These are phyloP conservation scores for Xenopus laevis DNA, from an alignment of 2,113 vertebrate genomes.

Conservation along the genomic window DNA sequence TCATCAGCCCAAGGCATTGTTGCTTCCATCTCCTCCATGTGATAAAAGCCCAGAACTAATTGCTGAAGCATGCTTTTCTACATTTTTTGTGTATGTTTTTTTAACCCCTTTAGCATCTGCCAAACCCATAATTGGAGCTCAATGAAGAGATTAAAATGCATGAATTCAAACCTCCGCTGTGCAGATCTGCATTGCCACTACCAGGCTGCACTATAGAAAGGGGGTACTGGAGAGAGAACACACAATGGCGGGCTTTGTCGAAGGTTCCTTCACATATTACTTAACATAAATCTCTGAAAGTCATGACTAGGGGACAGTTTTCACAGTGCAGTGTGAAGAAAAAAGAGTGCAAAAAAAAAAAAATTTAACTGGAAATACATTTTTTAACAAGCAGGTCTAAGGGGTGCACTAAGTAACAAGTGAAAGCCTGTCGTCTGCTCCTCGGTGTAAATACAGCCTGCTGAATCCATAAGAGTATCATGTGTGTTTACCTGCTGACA, in stretches of 20 bases:
- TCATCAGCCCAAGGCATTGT: constrained; percentile 36
- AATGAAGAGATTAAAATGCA: not conserved
- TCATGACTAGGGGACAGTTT: constrained; percentile 33
- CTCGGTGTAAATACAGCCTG: not conserved
- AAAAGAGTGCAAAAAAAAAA: not conserved
- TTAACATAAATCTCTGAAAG: constrained; percentile 17
- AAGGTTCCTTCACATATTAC: constrained; percentile 8
- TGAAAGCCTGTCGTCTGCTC: not conserved
- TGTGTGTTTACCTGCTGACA: not conserved
- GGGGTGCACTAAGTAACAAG: not conserved
- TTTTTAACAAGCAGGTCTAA: not conserved
- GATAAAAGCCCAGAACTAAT: constrained; percentile 26
- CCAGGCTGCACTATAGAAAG: not conserved
- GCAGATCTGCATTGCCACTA: not conserved
- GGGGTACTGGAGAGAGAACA: not conserved
- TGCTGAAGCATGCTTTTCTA: not conserved
- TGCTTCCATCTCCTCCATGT: constrained; percentile 7
- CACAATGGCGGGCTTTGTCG: constrained; percentile 30
- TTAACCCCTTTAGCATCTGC: not conserved
- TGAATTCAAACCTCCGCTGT: not conserved
- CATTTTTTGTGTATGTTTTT: constrained; percentile 3
- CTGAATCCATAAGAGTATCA: not conserved
- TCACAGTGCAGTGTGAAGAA: constrained; percentile 20
- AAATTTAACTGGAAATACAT: not conserved
- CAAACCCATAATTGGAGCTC: not conserved